These are phyloP conservation scores for Bradypodion ventrale DNA, from an alignment of 2,797 vertebrate genomes.

Conservation along the genomic window DNA sequence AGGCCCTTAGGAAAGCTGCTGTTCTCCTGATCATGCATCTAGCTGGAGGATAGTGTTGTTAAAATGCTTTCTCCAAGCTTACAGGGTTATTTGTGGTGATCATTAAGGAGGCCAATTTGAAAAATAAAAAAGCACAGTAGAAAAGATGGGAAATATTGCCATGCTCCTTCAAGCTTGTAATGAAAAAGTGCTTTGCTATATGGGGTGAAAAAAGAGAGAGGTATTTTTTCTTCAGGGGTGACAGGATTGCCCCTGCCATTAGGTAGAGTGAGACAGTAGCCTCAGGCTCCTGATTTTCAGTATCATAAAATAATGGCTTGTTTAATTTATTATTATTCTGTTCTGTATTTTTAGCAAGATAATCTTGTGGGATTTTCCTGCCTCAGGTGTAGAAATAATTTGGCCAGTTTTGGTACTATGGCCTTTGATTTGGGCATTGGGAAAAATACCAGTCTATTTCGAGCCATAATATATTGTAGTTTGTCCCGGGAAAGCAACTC, in stretches of 20 bases:
- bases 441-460: background rate
- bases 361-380: background rate
- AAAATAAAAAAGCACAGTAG: too few species aligned
- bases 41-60: background rate
- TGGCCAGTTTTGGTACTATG: background rate
- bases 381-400: background rate
- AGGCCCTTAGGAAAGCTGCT: too few species aligned
- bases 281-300: background rate
- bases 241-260: too few species aligned
- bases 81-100: background rate
- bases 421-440: background rate
- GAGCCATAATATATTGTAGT: background rate
- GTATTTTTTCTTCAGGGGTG: too few species aligned
- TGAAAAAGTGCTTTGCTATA: too few species aligned
- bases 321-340: background rate
- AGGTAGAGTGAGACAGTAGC: background rate
- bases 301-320: background rate
- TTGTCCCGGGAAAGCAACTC: background rate
- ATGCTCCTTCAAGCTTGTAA: background rate
- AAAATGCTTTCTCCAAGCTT: background rate
- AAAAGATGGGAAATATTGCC: background rate
- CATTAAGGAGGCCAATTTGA: too few species aligned
- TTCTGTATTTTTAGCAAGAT: background rate
- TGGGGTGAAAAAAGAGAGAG: too few species aligned
- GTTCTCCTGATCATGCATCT: background rate